These are phyloP conservation scores for Bellardia bayeri DNA, from an alignment of 2,888 invertebrate genomes.

Conservation along the genomic window DNA sequence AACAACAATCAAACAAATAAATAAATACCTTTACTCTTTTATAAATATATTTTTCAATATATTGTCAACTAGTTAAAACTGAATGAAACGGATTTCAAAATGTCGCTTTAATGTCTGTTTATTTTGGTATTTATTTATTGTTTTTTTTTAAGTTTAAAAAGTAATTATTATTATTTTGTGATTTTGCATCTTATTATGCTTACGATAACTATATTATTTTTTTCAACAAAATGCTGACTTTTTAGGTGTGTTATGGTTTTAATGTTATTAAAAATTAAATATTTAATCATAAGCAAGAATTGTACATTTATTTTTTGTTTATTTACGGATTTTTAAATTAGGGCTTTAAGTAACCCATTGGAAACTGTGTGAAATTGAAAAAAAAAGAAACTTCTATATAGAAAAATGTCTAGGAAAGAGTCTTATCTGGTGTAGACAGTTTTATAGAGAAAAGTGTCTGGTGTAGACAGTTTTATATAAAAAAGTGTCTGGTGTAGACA, in stretches of 20 bases:
- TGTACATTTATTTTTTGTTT: neutral
- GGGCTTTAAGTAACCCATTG: too few relatives aligned
- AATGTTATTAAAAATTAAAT: neutral
- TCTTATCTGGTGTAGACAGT: too few relatives aligned
- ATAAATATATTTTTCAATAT: constrained; percentile 16
- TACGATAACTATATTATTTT: constrained; percentile 33
- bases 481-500: too few relatives aligned
- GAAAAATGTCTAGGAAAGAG: too few relatives aligned
- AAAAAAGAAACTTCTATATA: too few relatives aligned
- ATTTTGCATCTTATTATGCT: constrained; percentile 48
- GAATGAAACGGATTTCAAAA: constrained; percentile 48
- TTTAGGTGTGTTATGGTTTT: constrained; percentile 19
- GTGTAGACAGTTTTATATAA: too few relatives aligned
- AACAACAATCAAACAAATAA: constrained; percentile 2
- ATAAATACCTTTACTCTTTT: constrained; percentile 30
- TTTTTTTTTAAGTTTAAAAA: constrained; percentile 28
- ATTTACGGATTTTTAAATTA: too few relatives aligned
- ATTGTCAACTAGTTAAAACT: neutral
- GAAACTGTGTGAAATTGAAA: too few relatives aligned
- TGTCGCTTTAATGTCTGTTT: constrained; percentile 49
- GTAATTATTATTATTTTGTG: constrained; percentile 37
- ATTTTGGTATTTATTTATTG: neutral
- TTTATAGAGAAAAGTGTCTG: too few relatives aligned
- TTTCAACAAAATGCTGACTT: constrained; percentile 61
- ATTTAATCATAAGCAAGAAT: constrained; percentile 17